These are phyloP conservation scores for Oedothorax gibbosus DNA, from an alignment of 1,140 invertebrate species.

Conservation along the genomic window DNA sequence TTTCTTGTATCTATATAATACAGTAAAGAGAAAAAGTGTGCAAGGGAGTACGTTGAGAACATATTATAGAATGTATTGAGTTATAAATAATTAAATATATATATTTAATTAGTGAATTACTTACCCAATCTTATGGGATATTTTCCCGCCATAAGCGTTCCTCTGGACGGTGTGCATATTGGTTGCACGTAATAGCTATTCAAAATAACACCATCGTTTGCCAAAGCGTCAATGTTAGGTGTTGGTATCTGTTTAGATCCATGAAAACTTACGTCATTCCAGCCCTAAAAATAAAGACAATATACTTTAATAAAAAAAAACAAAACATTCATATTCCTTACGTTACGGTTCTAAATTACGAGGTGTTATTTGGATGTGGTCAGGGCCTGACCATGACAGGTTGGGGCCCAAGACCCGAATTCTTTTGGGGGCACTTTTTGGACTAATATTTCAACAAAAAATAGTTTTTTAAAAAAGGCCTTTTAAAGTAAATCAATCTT, in stretches of 20 bases:
- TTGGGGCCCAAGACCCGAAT: neutral
- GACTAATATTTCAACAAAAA: neutral
- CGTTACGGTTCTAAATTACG: neutral
- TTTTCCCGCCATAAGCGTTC: slow-evolving; percentile 87
- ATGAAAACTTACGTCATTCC: slow-evolving; percentile 91
- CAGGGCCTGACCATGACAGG: neutral
- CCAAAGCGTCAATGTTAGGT: slow-evolving; percentile 86
- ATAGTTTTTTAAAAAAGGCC: neutral
- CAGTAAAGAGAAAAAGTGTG: neutral
- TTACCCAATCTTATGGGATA: slow-evolving; percentile 78
- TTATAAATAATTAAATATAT: neutral
- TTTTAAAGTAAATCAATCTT: too few species aligned
- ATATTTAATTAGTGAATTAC: neutral
- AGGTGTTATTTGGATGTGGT: neutral
- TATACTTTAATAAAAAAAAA: neutral
- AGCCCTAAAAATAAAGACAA: slow-evolving; percentile 71
- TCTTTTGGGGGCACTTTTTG: neutral
- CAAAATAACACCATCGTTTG: slow-evolving; percentile 81
- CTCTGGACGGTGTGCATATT: slow-evolving; percentile 81
- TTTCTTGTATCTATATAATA: neutral
- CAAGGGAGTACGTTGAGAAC: neutral
- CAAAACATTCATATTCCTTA: neutral
- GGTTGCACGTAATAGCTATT: slow-evolving; percentile 84
- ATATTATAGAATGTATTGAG: neutral
- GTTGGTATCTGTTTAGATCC: slow-evolving; percentile 86